Conservation (phyloP, 2,797 vertebrate species). For the Chaetodon trifasciatus region DNA sequence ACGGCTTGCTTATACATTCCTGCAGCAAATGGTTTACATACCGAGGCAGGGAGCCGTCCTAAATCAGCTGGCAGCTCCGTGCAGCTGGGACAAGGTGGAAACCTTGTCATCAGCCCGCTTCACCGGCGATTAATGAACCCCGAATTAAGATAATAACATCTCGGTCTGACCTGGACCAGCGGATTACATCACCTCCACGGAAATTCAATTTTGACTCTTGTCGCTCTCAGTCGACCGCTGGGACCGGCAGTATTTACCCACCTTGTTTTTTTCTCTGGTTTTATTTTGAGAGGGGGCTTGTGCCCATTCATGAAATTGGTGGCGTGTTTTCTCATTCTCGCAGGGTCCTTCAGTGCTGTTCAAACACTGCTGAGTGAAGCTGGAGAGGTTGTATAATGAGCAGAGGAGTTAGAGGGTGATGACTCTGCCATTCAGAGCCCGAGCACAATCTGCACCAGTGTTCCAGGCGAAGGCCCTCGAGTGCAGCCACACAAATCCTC, state of each 20-base stretch:
- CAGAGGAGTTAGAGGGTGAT: constrained; percentile 68
- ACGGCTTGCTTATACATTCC: constrained; percentile 96
- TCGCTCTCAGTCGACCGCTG: constrained; percentile 48
- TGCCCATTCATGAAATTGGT: constrained; percentile 65
- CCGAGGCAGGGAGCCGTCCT: constrained; percentile 89
- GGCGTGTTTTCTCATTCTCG: constrained; percentile 43
- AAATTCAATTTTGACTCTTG: constrained; percentile 80
- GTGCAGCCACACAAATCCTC: constrained; percentile 72
- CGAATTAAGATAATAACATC: constrained; percentile 83
- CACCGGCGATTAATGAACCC: constrained; percentile 83
- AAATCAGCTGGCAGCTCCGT: constrained; percentile 93
- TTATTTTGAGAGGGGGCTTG: constrained; percentile 38
- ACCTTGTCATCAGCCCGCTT: constrained; percentile 86
- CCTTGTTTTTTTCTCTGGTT: constrained; percentile 40
- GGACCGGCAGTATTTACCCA: constrained; percentile 38
- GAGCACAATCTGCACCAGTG: constrained; percentile 70
- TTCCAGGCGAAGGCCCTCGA: constrained; percentile 49
- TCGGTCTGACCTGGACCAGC: constrained; percentile 63
- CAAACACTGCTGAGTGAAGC: constrained; percentile 57
- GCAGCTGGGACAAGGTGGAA: constrained; percentile 90
- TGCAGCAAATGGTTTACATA: constrained; percentile 94
- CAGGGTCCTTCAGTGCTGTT: constrained; percentile 47
- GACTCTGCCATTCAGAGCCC: constrained; percentile 56
- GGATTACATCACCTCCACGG: constrained; percentile 82
- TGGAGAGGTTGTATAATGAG: constrained; percentile 63